Conservation (phyloP, 2,888 invertebrate genomes). For the Megaustenia siamemsis region DNA sequence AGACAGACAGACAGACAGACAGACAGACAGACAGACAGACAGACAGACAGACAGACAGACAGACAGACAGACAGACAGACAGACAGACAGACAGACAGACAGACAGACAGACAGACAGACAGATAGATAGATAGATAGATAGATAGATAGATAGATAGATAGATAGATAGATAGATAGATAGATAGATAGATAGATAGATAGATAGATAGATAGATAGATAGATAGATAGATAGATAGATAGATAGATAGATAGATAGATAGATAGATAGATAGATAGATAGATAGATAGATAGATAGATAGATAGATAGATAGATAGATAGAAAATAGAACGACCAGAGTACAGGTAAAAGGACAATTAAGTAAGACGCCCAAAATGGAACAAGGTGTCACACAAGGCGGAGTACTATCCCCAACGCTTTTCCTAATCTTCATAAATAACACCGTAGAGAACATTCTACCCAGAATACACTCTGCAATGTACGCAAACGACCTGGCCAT, state of each 20-base stretch:
- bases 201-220: background rate
- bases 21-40: constrained; percentile 16
- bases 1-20: constrained; percentile 30
- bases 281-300: constrained; percentile 14
- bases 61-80: constrained; percentile 26
- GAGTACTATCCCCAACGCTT: no score
- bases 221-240: constrained; percentile 7
- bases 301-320: background rate
- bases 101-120: background rate
- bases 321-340: no score
- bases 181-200: background rate
- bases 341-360: no score
- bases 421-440: no score
- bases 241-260: background rate
- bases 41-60: constrained; percentile 11
- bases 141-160: constrained; percentile 14
- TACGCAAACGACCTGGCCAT: no score
- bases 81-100: constrained; percentile 3
- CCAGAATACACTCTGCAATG: no score
- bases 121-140: background rate
- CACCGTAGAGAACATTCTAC: no score
- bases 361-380: no score
- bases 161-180: background rate
- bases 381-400: no score
- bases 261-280: constrained; percentile 11